Evolutionary conservation across 2,797 vertebrate genomes (phyloP), one percentile per base, ranked within the genome.

Genomic region (Melanotaenia boesemani): DNA sequence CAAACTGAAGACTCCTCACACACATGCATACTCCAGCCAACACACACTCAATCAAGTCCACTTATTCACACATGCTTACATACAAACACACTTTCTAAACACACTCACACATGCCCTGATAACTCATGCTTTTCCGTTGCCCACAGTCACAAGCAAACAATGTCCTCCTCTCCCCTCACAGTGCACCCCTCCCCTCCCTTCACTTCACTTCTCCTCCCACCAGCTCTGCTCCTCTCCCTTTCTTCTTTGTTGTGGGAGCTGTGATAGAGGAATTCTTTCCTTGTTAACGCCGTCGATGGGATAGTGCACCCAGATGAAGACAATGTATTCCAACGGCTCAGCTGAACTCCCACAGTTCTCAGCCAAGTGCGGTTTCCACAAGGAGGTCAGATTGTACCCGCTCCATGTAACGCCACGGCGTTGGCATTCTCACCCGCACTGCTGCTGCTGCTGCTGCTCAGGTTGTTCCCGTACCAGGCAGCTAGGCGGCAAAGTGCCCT

Each of bases 91-190:
- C 85, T 89, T 91, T 86, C 83, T 87, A 90, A 91, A 93, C 91
- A 92, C 89, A 89, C 81, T 89, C 86, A 82, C 87, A 87, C 88
- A 93, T 90, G 91, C 82, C 86, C 88, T 85, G 92, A 93, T 93
- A 94, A 93, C 93, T 94, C 93, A 89, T 93, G 94, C 93, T 93
- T 94, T 92, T 91, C 91, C 87, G 94, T 95, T 94, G 91, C 93
- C 93, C 93, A 93, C 93, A 93, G 94, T 89, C 93, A 95, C 94
- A 92, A 85, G 89, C 91, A 94, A 95, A 95, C 95, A 96, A 95
- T 95, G 94, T 93, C 89, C 93, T 93, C 88, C 91, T 87, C 89
- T 92, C 91, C 93, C 89, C 85, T 91, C 86, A 32, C 84, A 59
- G 79, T 67, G 77, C 90, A 86, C 84, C 88, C 86, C 86, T 90